phyloP scores from a whole-genome alignment of 2,113 vertebrate species.

The Pterocles burchelli region DNA sequence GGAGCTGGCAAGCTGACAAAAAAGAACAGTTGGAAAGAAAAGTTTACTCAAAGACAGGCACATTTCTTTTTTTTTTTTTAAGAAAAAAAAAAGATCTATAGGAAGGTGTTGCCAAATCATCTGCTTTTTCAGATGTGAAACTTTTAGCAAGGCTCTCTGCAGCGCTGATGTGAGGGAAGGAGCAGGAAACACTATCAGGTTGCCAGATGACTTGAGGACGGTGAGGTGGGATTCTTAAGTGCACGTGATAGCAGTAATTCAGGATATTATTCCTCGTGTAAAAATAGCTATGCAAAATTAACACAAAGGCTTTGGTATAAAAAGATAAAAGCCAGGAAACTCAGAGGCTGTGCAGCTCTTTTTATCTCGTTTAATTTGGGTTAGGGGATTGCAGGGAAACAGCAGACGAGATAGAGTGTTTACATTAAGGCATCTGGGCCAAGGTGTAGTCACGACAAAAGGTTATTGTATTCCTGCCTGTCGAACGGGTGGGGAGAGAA shows the following conservation, averaged over 20 bases:
- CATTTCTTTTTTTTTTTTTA: conserved; percentile 12
- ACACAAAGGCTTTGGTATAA: conserved; percentile 64
- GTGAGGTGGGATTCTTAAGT: conserved; percentile 60
- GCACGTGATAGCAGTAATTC: conserved; percentile 51
- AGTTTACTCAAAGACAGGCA: conserved; percentile 73
- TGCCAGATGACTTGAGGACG: conserved; percentile 62
- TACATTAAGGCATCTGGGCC: conserved; percentile 28
- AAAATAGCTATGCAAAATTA: conserved; percentile 68
- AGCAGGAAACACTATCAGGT: conserved; percentile 54
- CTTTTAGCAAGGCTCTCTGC: conserved; percentile 53
- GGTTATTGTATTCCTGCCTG: not conserved
- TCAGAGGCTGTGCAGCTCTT: conserved; percentile 36
- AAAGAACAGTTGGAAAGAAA: conserved; percentile 77
- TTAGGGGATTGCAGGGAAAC: not conserved
- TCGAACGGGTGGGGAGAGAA: not conserved
- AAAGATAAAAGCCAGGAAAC: conserved; percentile 67
- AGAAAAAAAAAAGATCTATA: conserved; percentile 22
- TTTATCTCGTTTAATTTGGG: conserved; percentile 49
- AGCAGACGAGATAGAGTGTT: conserved; percentile 27
- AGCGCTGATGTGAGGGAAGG: conserved; percentile 23
- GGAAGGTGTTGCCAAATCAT: conserved; percentile 76
- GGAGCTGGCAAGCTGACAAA: conserved; percentile 72
- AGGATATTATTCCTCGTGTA: conserved; percentile 59
- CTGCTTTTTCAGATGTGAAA: conserved; percentile 73
- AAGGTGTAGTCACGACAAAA: conserved; percentile 27